Percentiles rank a stretch among this genome's conserved stretches.
Evolutionary conservation across 1,140 invertebrate species (phyloP).

Genomic region (Drosophila santomea): DNA sequence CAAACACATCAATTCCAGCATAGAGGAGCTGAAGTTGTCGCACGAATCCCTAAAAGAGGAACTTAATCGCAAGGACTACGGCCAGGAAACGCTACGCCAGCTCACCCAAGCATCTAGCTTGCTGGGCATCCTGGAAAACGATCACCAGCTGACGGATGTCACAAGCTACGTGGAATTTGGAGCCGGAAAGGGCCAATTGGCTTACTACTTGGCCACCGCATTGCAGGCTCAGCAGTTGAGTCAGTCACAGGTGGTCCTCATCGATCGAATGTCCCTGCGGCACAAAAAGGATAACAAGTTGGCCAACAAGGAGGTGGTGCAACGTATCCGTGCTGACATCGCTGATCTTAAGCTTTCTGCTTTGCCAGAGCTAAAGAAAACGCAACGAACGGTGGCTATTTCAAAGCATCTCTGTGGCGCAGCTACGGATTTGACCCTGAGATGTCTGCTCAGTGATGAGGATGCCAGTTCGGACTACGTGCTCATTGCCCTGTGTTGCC

Average conservation of each 20-base stretch:
- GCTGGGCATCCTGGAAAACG: constrained; percentile 87
- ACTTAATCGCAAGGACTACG: constrained; percentile 87
- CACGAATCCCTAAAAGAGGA: constrained; percentile 86
- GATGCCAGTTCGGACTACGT: constrained; percentile 86
- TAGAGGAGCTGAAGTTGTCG: constrained; percentile 85
- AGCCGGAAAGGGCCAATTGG: constrained; percentile 92
- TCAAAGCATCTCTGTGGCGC: constrained; percentile 95
- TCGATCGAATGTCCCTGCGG: constrained; percentile 91
- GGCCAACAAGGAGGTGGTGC: constrained; percentile 85
- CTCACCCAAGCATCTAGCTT: constrained; percentile 90
- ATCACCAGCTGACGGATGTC: constrained; percentile 86
- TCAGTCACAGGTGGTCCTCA: constrained; percentile 87
- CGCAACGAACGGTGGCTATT: constrained; percentile 87
- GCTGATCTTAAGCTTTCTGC: constrained; percentile 89
- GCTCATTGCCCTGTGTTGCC: constrained; percentile 94
- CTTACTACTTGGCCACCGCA: constrained; percentile 89
- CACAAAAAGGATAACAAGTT: constrained; percentile 92
- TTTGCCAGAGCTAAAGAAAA: constrained; percentile 85
- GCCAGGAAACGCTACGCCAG: constrained; percentile 88
- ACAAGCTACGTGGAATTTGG: constrained; percentile 94
- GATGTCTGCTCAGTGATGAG: constrained; percentile 85
- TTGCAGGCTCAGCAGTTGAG: constrained; percentile 83
- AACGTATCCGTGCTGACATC: constrained; percentile 90
- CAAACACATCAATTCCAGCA: constrained; percentile 77
- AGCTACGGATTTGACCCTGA: constrained; percentile 91